phyloP scores from a whole-genome alignment of 2,888 invertebrate genomes.

The Perdita meconis region DNA sequence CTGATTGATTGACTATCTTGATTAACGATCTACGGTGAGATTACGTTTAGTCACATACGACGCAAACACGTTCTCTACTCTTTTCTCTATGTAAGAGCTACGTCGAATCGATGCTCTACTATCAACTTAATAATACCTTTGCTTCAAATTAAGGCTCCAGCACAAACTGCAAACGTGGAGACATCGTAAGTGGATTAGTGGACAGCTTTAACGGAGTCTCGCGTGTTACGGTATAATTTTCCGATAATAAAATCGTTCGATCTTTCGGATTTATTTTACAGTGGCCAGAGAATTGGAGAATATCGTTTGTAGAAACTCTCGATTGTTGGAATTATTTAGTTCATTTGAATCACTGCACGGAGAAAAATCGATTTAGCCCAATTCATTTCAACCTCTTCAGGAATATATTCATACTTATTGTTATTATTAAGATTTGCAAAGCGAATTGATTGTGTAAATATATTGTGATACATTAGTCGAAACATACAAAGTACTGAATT shows the following conservation, averaged over 20 bases:
- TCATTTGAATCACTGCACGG: no score
- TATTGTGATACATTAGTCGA: no score
- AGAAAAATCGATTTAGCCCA: slow-evolving; percentile 20
- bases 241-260: background rate
- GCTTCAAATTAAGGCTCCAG: slow-evolving; percentile 71
- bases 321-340: background rate
- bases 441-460: no score
- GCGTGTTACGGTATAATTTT: background rate
- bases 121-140: slow-evolving; percentile 73
- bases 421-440: no score
- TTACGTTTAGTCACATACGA: slow-evolving; percentile 36
- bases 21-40: slow-evolving; percentile 35
- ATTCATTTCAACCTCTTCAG: no score
- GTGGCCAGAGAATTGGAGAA: background rate
- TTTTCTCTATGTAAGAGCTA: slow-evolving; percentile 58
- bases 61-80: slow-evolving; percentile 59
- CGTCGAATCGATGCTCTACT: slow-evolving; percentile 64
- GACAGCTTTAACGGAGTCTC: slow-evolving; percentile 5
- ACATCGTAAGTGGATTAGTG: slow-evolving; percentile 70
- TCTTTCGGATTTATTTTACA: background rate
- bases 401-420: no score
- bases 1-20: slow-evolving; percentile 27
- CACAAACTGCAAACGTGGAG: slow-evolving; percentile 76
- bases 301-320: background rate
- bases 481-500: no score